A percentile compares a stretch with the other conserved stretches of the same genome.
Conservation (phyloP, 2,888 invertebrate species). For the Rhamphomyia laevipes region DNA sequence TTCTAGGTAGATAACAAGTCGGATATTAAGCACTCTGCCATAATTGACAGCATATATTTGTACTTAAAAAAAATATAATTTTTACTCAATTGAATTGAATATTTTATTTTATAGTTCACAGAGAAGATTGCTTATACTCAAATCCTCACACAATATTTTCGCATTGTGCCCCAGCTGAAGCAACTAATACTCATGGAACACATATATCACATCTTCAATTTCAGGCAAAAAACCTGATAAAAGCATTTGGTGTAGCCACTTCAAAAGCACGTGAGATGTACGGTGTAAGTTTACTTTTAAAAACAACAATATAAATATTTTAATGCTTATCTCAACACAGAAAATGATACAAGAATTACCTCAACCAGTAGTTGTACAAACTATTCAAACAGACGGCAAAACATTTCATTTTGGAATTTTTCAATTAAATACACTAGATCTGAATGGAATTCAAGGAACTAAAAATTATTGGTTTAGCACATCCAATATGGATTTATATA, state of each 20-base stretch:
- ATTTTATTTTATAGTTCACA: too few species aligned
- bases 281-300: slow-evolving; percentile 37
- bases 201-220: slow-evolving; percentile 56
- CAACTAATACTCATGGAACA: slow-evolving; percentile 56
- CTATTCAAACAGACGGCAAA: slow-evolving; percentile 68
- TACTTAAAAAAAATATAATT: too few species aligned
- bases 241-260: slow-evolving; percentile 65
- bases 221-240: slow-evolving; percentile 54
- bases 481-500: slow-evolving; percentile 51
- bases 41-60: too few species aligned
- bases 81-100: too few species aligned
- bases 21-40: too few species aligned
- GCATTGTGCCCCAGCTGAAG: slow-evolving; percentile 51
- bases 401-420: slow-evolving; percentile 70
- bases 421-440: slow-evolving; percentile 70
- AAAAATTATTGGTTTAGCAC: slow-evolving; percentile 75
- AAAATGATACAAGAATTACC: slow-evolving; percentile 40
- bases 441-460: slow-evolving; percentile 43
- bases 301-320: slow-evolving; percentile 5
- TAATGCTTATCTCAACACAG: background rate
- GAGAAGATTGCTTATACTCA: too few species aligned
- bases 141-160: slow-evolving; percentile 65
- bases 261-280: slow-evolving; percentile 61
- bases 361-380: slow-evolving; percentile 70
- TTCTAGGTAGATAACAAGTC: too few species aligned